phyloP scores from a whole-genome alignment of 2,113 vertebrate species.

The Ranitomeya imitator region DNA sequence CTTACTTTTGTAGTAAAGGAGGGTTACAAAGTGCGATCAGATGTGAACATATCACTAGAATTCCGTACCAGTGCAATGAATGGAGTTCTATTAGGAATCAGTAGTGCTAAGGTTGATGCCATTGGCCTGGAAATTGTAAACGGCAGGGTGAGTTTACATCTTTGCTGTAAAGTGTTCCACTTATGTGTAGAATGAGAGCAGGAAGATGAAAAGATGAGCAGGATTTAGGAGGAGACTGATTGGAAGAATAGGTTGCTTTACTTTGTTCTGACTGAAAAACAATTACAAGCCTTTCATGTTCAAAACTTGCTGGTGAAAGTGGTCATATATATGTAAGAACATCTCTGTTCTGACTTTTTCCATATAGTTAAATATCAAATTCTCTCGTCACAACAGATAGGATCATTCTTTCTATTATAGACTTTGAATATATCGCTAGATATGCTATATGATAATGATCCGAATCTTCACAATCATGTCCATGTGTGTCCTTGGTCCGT shows the following conservation, averaged over 20 bases:
- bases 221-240: neutral
- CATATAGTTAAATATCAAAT: too few relatives aligned
- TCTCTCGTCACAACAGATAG: too few relatives aligned
- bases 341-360: too few relatives aligned
- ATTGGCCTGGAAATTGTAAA: constrained; percentile 88
- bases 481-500: too few relatives aligned
- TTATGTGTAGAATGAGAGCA: neutral
- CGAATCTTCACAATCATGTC: too few relatives aligned
- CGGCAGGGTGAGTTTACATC: constrained; percentile 79
- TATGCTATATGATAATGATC: too few relatives aligned
- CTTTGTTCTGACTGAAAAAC: too few relatives aligned
- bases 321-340: too few relatives aligned
- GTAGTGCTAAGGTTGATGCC: constrained; percentile 90
- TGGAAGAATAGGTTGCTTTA: neutral
- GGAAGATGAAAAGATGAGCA: neutral
- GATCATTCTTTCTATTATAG: too few relatives aligned
- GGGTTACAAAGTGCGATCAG: constrained; percentile 90
- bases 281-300: too few relatives aligned
- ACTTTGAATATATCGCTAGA: too few relatives aligned
- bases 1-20: constrained; percentile 76
- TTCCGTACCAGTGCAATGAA: constrained; percentile 79
- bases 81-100: constrained; percentile 84
- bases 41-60: constrained; percentile 82
- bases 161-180: neutral
- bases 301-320: too few relatives aligned